Percentiles rank a stretch among this genome's conserved stretches.
Conservation (phyloP, 2,888 invertebrate genomes). For the Mellilla xanthometata region DNA sequence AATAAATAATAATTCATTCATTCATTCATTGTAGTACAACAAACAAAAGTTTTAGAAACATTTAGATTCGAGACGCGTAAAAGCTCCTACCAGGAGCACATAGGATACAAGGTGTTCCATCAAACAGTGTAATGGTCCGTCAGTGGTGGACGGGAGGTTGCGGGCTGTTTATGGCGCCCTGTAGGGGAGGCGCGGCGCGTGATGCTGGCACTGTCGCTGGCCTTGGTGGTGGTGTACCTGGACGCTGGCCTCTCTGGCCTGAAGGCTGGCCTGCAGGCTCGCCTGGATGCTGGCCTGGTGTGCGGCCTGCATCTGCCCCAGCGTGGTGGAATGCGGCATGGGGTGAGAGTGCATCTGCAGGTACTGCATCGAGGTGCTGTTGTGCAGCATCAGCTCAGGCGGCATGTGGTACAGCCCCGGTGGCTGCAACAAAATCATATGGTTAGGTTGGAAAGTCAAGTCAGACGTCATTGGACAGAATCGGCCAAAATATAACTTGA, state of each 20-base stretch:
- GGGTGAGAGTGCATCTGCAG: slow-evolving; percentile 67
- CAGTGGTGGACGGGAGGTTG: slow-evolving; percentile 3
- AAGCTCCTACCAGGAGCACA: not conserved
- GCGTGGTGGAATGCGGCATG: slow-evolving; percentile 40
- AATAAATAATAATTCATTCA: too few species aligned
- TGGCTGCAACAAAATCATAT: slow-evolving; percentile 59
- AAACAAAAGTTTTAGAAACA: not conserved
- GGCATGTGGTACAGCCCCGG: slow-evolving; percentile 78
- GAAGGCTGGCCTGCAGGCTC: slow-evolving; percentile 15
- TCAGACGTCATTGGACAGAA: not conserved
- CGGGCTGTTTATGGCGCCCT: slow-evolving; percentile 38
- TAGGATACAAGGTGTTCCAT: not conserved
- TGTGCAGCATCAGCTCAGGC: slow-evolving; percentile 73
- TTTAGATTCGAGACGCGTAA: not conserved
- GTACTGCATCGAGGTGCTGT: slow-evolving; percentile 70
- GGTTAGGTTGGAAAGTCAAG: too few species aligned
- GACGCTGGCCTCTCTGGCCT: slow-evolving; percentile 1
- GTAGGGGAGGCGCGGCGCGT: slow-evolving; percentile 47
- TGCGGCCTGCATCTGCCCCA: slow-evolving; percentile 38
- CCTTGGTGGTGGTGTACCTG: slow-evolving; percentile 10
- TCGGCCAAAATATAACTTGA: too few species aligned
- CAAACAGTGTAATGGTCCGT: not conserved
- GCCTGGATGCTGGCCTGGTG: slow-evolving; percentile 38
- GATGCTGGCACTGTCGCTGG: slow-evolving; percentile 57
- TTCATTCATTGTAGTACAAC: too few species aligned